Conservation (phyloP, 2,888 invertebrate genomes). For the Drosophila mimica region DNA sequence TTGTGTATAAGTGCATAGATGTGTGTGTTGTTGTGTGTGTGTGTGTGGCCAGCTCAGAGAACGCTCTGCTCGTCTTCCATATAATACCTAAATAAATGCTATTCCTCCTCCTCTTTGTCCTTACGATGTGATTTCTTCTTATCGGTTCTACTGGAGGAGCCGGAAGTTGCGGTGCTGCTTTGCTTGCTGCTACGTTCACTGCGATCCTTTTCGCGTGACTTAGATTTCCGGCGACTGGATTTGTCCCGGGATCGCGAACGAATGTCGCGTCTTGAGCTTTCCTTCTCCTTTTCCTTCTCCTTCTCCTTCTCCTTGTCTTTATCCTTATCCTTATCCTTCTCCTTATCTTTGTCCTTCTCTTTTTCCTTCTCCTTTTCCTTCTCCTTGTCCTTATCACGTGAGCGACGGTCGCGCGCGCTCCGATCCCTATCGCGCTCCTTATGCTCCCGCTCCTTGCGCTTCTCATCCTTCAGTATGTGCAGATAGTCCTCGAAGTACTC, state of each 20-base stretch:
- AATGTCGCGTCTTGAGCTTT: constrained; percentile 77
- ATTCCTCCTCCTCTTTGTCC: constrained; percentile 91
- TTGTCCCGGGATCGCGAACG: constrained; percentile 89
- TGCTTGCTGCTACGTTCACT: constrained; percentile 82
- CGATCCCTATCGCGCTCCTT: constrained; percentile 81
- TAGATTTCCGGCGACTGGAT: constrained; percentile 88
- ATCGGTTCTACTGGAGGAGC: constrained; percentile 84
- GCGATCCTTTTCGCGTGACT: constrained; percentile 87
- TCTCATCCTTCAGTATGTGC: constrained; percentile 93
- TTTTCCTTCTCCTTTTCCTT: constrained; percentile 68
- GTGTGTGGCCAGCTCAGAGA: constrained; percentile 40
- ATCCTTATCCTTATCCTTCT: constrained; percentile 36
- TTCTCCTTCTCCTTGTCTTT: constrained; percentile 52
- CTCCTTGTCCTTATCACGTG: constrained; percentile 71
- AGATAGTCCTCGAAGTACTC: constrained; percentile 98
- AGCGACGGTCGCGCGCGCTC: constrained; percentile 76
- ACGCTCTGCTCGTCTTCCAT: constrained; percentile 51
- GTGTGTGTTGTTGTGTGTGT: constrained; percentile 15
- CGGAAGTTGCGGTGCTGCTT: constrained; percentile 53
- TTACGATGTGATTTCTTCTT: constrained; percentile 91
- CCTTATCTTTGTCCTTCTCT: constrained; percentile 52
- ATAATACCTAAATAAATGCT: constrained; percentile 73
- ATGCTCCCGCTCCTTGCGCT: constrained; percentile 86
- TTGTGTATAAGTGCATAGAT: background rate
- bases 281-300: constrained; percentile 48